phyloP scores from a whole-genome alignment of 2,888 invertebrate genomes.

The Zeuzera pyrina region DNA sequence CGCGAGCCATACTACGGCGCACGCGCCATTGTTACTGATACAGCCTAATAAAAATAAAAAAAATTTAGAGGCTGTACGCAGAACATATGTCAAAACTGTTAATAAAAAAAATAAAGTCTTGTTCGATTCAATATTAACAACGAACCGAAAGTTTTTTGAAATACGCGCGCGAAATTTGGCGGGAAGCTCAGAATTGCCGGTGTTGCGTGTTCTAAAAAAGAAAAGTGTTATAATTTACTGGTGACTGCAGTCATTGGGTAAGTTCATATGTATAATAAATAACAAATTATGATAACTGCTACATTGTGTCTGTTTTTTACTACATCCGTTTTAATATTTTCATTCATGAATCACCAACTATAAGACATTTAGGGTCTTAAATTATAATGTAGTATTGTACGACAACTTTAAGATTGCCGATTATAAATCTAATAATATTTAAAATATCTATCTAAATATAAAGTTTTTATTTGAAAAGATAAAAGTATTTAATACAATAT shows the following conservation, averaged over 20 bases:
- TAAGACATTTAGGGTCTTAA: background rate
- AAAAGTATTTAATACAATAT: no score
- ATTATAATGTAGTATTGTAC: background rate
- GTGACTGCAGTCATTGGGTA: constrained; percentile 27
- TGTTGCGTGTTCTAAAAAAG: constrained; percentile 29
- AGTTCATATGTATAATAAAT: no score
- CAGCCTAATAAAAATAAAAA: constrained; percentile 43
- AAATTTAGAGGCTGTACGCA: constrained; percentile 51
- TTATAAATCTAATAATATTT: background rate
- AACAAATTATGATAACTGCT: no score
- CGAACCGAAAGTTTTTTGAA: constrained; percentile 23
- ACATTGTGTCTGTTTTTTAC: no score
- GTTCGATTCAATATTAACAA: no score
- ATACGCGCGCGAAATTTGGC: constrained; percentile 38
- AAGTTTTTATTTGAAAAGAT: no score
- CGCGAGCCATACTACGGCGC: constrained; percentile 44
- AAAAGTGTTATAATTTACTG: constrained; percentile 19
- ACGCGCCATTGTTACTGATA: constrained; percentile 46
- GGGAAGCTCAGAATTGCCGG: constrained; percentile 23
- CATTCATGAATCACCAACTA: background rate
- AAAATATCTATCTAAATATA: no score
- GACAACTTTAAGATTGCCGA: background rate
- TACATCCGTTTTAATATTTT: background rate
- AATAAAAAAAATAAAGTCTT: constrained; percentile 34
- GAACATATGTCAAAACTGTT: constrained; percentile 27